Conservation (phyloP, 2,888 invertebrate genomes). For the Tupiocoris notatus region DNA sequence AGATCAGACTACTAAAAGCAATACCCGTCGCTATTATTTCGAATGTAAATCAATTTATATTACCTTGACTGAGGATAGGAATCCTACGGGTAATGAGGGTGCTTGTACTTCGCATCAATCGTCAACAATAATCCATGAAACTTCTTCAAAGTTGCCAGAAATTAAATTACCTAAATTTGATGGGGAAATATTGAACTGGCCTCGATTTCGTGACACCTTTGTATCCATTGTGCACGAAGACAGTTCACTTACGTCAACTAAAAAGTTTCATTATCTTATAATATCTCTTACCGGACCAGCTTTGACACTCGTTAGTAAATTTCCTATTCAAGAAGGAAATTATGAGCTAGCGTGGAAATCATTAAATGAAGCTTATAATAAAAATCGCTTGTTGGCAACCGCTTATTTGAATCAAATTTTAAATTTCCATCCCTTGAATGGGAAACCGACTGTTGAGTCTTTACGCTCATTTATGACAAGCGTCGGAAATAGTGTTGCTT, state of each 20-base stretch:
- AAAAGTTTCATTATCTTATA: neutral
- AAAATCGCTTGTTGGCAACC: neutral
- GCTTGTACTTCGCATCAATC: too few relatives aligned
- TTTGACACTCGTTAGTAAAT: neutral
- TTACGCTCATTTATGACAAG: neutral
- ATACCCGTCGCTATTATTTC: too few relatives aligned
- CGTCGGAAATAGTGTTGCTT: too few relatives aligned
- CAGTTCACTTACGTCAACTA: neutral
- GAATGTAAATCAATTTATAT: too few relatives aligned
- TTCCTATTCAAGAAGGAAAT: neutral
- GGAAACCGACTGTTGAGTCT: neutral
- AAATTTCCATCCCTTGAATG: neutral
- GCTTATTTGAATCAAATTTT: neutral
- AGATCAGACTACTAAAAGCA: too few relatives aligned
- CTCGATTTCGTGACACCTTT: neutral
- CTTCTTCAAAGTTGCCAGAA: neutral
- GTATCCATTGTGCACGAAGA: slow-evolving; percentile 2
- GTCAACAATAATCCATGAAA: slow-evolving; percentile 2
- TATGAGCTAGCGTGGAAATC: slow-evolving; percentile 1
- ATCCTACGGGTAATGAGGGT: too few relatives aligned
- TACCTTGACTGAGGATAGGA: too few relatives aligned
- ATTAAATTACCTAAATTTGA: neutral
- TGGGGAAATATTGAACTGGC: neutral
- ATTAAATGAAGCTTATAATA: neutral
- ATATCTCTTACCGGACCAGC: neutral